phyloP scores from a whole-genome alignment of 2,888 invertebrate species.

The Caenorhabditis afra region DNA sequence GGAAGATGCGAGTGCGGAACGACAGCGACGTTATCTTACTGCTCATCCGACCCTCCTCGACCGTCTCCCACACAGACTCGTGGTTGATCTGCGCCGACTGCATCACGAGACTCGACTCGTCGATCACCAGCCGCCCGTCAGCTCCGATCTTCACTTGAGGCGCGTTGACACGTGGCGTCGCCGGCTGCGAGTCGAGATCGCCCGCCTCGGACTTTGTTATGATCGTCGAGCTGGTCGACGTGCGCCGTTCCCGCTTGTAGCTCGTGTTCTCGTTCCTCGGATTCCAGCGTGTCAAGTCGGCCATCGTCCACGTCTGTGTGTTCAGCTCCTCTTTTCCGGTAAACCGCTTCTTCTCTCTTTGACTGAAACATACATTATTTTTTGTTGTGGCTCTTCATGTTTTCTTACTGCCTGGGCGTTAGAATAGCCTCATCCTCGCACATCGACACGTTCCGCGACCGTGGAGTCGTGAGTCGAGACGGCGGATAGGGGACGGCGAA shows the following conservation, averaged over 20 bases:
- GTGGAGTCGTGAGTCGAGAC: constrained; percentile 26
- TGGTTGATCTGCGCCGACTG: constrained; percentile 57
- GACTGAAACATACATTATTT: not conserved
- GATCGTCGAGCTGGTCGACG: constrained; percentile 47
- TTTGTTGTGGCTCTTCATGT: not conserved
- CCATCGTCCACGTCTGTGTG: constrained; percentile 70
- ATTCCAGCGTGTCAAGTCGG: constrained; percentile 74
- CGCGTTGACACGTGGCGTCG: constrained; percentile 34
- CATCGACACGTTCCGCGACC: constrained; percentile 56
- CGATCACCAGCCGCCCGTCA: constrained; percentile 72
- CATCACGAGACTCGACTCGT: constrained; percentile 73
- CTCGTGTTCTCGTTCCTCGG: constrained; percentile 72
- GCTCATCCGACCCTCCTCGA: constrained; percentile 74
- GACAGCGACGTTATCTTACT: constrained; percentile 73
- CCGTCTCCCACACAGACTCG: constrained; percentile 70
- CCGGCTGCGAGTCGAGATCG: constrained; percentile 7
- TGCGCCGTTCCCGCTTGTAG: constrained; percentile 60
- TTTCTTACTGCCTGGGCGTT: constrained; percentile 34
- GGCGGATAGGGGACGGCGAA: constrained; percentile 14
- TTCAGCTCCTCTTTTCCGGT: constrained; percentile 66
- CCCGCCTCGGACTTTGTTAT: constrained; percentile 46
- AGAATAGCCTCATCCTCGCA: constrained; percentile 57
- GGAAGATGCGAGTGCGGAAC: constrained; percentile 67
- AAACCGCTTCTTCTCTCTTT: constrained; percentile 49
- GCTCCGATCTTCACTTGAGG: constrained; percentile 74